phyloP scores from a whole-genome alignment of 2,888 invertebrate species.

The Galeruca laticollis region DNA sequence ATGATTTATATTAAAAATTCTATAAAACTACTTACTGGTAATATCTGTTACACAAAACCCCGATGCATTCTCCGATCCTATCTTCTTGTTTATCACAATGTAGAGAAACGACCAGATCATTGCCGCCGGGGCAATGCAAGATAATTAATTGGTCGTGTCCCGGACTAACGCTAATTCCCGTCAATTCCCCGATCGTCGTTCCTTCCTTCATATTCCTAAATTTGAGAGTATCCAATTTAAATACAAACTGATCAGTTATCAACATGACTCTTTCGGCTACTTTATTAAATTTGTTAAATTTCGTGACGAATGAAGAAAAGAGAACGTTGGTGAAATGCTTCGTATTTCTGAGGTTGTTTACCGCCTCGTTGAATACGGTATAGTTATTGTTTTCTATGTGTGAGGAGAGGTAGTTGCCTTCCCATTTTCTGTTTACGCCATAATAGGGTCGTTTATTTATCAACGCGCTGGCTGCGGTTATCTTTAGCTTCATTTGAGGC shows the following conservation, averaged over 20 bases:
- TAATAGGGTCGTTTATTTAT: constrained; percentile 76
- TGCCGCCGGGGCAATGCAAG: constrained; percentile 87
- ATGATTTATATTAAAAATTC: constrained; percentile 25
- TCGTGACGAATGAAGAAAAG: constrained; percentile 78
- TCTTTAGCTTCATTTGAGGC: constrained; percentile 87
- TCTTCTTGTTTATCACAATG: constrained; percentile 71
- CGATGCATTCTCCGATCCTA: constrained; percentile 88
- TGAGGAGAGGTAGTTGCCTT: constrained; percentile 83
- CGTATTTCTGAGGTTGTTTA: constrained; percentile 76
- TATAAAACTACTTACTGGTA: constrained; percentile 74
- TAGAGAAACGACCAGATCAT: constrained; percentile 90
- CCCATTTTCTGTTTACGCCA: constrained; percentile 85
- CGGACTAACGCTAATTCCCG: constrained; percentile 87
- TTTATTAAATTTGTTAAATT: constrained; percentile 76
- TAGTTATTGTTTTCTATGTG: constrained; percentile 77
- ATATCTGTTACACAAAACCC: constrained; percentile 82
- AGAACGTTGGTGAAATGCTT: constrained; percentile 74
- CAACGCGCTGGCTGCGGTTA: constrained; percentile 80
- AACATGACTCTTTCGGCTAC: constrained; percentile 87
- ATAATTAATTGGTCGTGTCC: constrained; percentile 89
- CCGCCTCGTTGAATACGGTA: constrained; percentile 74
- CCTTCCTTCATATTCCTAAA: constrained; percentile 91
- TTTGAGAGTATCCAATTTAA: constrained; percentile 87
- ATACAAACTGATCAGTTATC: constrained; percentile 86
- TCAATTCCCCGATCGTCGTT: constrained; percentile 69